phyloP scores from a whole-genome alignment of 2,113 vertebrate species.

The Calyptomena viridis region DNA sequence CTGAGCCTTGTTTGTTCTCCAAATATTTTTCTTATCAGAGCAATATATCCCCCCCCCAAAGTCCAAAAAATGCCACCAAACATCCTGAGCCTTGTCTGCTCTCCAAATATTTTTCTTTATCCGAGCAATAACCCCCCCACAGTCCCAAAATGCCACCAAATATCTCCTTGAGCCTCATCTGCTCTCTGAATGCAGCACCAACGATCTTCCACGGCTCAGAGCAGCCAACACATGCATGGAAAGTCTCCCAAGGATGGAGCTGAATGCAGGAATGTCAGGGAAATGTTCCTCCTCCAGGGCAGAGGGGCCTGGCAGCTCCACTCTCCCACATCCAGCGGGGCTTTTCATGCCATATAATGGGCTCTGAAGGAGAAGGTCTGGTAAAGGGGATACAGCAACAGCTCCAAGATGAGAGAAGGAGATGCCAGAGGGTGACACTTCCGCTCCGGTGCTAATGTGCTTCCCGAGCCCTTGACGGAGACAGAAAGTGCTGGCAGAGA shows the following conservation, averaged over 20 bases:
- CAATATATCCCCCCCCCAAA: background rate
- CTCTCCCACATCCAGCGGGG: background rate
- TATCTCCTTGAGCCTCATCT: background rate
- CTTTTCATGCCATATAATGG: background rate
- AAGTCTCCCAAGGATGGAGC: rapidly evolving
- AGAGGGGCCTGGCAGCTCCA: background rate
- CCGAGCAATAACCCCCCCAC: rapidly evolving
- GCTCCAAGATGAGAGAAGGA: slow-evolving; percentile 35
- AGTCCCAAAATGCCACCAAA: background rate
- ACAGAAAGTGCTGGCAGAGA: slow-evolving; percentile 47
- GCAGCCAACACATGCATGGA: background rate
- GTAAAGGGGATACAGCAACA: background rate
- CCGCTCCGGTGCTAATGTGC: slow-evolving; percentile 13
- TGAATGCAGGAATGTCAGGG: background rate
- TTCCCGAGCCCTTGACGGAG: slow-evolving; percentile 2
- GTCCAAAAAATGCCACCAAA: background rate
- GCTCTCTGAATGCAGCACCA: background rate
- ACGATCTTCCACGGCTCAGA: background rate
- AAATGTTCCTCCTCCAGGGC: rapidly evolving
- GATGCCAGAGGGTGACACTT: slow-evolving; percentile 69
- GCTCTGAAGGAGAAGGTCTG: slow-evolving; percentile 13
- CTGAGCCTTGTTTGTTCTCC: background rate
- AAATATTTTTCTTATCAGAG: background rate
- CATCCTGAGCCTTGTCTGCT: background rate
- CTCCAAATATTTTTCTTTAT: background rate